phyloP scores from a whole-genome alignment of 2,888 invertebrate species.

The Hypomecis atomaria region DNA sequence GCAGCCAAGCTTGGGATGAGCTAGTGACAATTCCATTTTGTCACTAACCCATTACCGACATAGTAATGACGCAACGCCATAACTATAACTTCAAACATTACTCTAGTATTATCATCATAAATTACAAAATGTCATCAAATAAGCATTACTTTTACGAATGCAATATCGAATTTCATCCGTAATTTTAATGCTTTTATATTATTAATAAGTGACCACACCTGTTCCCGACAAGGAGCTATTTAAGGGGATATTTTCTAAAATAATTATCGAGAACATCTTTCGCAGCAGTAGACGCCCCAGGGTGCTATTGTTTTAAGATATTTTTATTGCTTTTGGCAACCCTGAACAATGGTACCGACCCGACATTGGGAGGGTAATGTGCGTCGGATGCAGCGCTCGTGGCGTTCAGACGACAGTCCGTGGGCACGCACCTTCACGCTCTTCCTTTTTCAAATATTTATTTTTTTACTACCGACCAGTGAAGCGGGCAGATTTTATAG shows the following conservation, averaged over 20 bases:
- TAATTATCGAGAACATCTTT: constrained; percentile 81
- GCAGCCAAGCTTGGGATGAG: constrained; percentile 42
- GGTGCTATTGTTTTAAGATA: constrained; percentile 82
- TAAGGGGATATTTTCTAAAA: constrained; percentile 75
- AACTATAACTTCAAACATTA: constrained; percentile 18
- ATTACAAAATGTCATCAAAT: constrained; percentile 17
- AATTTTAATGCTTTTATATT: constrained; percentile 58
- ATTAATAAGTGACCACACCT: constrained; percentile 67
- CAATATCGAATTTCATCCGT: constrained; percentile 33
- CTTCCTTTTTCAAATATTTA: constrained; percentile 51
- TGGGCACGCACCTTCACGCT: constrained; percentile 53
- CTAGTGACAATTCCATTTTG: constrained; percentile 48
- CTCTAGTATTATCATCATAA: constrained; percentile 14
- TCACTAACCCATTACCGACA: constrained; percentile 32
- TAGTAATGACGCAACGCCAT: constrained; percentile 21
- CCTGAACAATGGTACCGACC: constrained; percentile 78
- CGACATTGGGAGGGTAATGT: constrained; percentile 64
- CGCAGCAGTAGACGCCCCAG: constrained; percentile 74
- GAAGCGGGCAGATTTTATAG: neutral
- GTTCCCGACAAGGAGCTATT: constrained; percentile 73
- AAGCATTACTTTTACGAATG: constrained; percentile 19
- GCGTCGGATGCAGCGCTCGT: constrained; percentile 63
- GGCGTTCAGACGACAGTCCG: constrained; percentile 57
- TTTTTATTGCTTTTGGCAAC: constrained; percentile 81
- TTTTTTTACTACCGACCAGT: constrained; percentile 21